Evolutionary conservation across 2,888 invertebrate genomes (phyloP).

Genomic region (Timema cristinae): DNA sequence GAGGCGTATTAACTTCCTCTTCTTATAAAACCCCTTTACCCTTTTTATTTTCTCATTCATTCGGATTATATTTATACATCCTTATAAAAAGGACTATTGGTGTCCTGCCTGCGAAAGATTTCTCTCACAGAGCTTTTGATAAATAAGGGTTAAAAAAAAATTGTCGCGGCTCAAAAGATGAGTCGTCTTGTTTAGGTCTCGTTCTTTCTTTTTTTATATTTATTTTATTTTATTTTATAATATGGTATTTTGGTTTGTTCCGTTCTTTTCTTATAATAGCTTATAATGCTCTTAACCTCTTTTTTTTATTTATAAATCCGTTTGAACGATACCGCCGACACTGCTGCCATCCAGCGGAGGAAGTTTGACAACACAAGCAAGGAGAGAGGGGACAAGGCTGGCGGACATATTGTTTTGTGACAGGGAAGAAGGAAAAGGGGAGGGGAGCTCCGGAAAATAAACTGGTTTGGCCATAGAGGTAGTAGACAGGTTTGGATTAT

Average conservation of each 20-base stretch:
- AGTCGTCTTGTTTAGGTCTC: neutral
- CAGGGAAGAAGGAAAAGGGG: neutral
- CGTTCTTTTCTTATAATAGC: slow-evolving; percentile 15
- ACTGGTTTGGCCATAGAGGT: neutral
- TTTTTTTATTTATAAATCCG: neutral
- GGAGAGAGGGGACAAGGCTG: neutral
- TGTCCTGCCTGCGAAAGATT: neutral
- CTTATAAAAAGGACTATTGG: slow-evolving; percentile 6
- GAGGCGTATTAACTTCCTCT: neutral
- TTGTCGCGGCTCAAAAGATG: slow-evolving; percentile 2
- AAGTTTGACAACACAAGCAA: slow-evolving; percentile 6
- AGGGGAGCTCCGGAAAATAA: slow-evolving; percentile 10
- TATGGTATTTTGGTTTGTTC: slow-evolving; percentile 14
- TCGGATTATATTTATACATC: slow-evolving; percentile 8
- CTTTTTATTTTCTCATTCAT: slow-evolving; percentile 8
- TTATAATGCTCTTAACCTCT: slow-evolving; percentile 20
- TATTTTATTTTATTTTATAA: neutral
- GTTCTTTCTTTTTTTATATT: no score
- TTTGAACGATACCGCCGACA: slow-evolving; percentile 14
- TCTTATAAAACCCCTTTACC: neutral
- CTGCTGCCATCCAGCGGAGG: slow-evolving; percentile 9
- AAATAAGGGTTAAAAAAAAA: no score
- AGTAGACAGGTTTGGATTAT: no score
- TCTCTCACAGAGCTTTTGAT: slow-evolving; percentile 2
- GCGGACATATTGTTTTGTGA: no score